Evolutionary conservation across 2,888 invertebrate genomes (phyloP).

Genomic region (Macaria liturata): DNA sequence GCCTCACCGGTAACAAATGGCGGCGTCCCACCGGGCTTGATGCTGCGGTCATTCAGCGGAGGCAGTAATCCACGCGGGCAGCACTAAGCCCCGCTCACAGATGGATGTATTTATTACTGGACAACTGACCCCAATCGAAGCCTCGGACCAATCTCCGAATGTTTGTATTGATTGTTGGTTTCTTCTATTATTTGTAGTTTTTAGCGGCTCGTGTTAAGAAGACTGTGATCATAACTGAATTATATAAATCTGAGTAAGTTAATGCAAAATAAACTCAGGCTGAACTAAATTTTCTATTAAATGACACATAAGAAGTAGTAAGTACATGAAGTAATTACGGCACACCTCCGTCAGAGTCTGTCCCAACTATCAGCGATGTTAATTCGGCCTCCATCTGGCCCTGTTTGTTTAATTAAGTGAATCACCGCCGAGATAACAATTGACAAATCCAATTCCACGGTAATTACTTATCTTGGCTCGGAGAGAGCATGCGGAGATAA

Average conservation of each 20-base stretch:
- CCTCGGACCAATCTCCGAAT: too few relatives aligned
- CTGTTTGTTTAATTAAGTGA: constrained; percentile 47
- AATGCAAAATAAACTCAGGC: too few relatives aligned
- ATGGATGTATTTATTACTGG: constrained; percentile 35
- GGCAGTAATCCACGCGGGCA: constrained; percentile 34
- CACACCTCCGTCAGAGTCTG: background rate
- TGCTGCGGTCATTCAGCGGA: constrained; percentile 17
- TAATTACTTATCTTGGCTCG: constrained; percentile 51
- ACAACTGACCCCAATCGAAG: constrained; percentile 7
- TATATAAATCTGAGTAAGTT: too few relatives aligned
- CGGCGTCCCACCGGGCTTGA: constrained; percentile 7
- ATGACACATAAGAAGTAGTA: too few relatives aligned
- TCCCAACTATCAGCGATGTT: constrained; percentile 6
- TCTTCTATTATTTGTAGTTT: too few relatives aligned
- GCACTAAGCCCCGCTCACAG: constrained; percentile 38
- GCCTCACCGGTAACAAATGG: constrained; percentile 14
- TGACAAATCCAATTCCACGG: constrained; percentile 49
- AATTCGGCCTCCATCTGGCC: constrained; percentile 18
- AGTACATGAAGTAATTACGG: too few relatives aligned
- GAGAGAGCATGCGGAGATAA: constrained; percentile 38
- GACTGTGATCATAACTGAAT: too few relatives aligned
- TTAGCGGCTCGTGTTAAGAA: too few relatives aligned
- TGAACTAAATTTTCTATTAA: too few relatives aligned
- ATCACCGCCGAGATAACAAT: constrained; percentile 51
- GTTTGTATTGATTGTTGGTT: background rate